These are phyloP conservation scores for Chelonoidis abingdonii DNA, from an alignment of 2,113 vertebrate species.

Conservation along the genomic window DNA sequence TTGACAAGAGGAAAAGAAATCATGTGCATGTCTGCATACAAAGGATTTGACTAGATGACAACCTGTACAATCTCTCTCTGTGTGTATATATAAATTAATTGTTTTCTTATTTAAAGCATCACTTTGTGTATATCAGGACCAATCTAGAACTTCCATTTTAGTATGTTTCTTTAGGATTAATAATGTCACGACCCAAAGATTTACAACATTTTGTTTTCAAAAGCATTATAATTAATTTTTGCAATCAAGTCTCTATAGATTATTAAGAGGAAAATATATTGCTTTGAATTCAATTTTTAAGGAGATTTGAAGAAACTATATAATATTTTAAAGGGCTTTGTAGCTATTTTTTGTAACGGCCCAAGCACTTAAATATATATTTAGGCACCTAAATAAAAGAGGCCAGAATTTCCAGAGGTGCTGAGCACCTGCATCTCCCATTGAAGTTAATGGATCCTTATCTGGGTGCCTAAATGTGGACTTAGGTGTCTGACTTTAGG, in stretches of 20 bases:
- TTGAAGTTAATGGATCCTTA: not conserved
- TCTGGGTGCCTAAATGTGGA: not conserved
- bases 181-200: not conserved
- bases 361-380: not conserved
- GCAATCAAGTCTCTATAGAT: not conserved
- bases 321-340: not conserved
- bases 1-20: not conserved
- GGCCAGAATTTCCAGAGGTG: not conserved
- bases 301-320: not conserved
- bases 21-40: not conserved
- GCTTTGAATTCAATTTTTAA: not conserved
- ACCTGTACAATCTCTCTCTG: not conserved
- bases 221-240: not conserved
- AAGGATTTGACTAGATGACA: not conserved
- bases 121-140: not conserved
- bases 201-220: not conserved
- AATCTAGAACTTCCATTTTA: not conserved
- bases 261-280: rapidly evolving
- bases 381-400: not conserved
- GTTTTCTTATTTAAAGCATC: not conserved
- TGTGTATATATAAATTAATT: not conserved
- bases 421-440: not conserved
- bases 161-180: not conserved
- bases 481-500: slow-evolving; percentile 6
- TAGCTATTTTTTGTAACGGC: not conserved